Percentiles rank a stretch among this genome's conserved stretches.
Evolutionary conservation across 92 coral and sea anemone species (phyloP).

Genomic region (Phenganax marumi): DNA sequence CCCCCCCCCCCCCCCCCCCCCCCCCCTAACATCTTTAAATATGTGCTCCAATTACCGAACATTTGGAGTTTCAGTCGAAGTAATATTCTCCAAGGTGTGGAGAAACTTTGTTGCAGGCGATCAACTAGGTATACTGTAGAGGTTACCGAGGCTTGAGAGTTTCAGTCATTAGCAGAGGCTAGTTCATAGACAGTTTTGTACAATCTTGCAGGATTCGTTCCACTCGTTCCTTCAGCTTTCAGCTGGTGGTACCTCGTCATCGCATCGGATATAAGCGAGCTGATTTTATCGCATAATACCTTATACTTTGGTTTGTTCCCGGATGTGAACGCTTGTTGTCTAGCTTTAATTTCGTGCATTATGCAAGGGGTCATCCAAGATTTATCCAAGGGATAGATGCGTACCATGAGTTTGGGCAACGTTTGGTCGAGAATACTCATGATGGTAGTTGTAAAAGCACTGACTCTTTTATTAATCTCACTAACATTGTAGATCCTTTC

Average conservation of each 20-base stretch:
- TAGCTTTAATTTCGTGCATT: constrained; percentile 23
- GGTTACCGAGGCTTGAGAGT: background rate
- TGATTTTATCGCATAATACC: too few relatives aligned
- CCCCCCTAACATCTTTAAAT: background rate
- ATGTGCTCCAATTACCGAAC: background rate
- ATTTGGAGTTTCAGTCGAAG: background rate
- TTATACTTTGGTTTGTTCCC: too few relatives aligned
- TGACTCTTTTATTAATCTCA: background rate
- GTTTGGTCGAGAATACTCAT: background rate
- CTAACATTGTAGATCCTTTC: background rate
- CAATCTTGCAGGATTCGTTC: background rate
- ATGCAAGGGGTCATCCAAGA: constrained; percentile 43
- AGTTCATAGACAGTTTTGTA: too few relatives aligned
- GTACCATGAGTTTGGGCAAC: constrained; percentile 13
- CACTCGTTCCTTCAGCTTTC: constrained; percentile 7
- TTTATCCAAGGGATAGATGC: constrained; percentile 36
- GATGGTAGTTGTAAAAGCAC: background rate
- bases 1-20: too few relatives aligned
- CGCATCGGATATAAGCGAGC: too few relatives aligned
- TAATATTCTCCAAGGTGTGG: constrained; percentile 14
- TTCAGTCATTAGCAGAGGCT: constrained; percentile 3
- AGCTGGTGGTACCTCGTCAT: constrained; percentile 1
- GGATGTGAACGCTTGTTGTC: too few relatives aligned
- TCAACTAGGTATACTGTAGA: constrained; percentile 11
- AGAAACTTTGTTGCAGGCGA: constrained; percentile 6